These are phyloP conservation scores for Pyrgus malvae DNA, from an alignment of 2,888 invertebrate genomes.

Conservation along the genomic window DNA sequence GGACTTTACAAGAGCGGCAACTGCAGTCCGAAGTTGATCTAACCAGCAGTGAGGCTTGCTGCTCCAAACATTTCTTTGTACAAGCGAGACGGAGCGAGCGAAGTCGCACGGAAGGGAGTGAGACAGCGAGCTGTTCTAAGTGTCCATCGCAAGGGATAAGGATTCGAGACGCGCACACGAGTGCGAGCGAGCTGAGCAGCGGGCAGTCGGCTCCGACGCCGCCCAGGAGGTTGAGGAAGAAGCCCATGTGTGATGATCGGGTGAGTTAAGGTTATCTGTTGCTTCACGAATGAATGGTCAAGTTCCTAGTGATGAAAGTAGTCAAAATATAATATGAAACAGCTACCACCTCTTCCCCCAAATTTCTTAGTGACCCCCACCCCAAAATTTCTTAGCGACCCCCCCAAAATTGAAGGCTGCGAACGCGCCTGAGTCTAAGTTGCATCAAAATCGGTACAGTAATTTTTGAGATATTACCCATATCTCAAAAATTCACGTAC, in stretches of 20 bases:
- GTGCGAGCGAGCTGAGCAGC: constrained; percentile 45
- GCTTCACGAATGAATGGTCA: neutral
- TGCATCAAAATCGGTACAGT: no score
- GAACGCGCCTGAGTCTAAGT: no score
- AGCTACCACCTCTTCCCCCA: no score
- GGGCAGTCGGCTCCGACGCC: constrained; percentile 50
- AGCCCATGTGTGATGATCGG: constrained; percentile 34
- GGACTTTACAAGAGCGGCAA: constrained; percentile 34
- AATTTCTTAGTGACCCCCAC: no score
- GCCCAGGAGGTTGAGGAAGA: constrained; percentile 47
- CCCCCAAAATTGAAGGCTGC: no score
- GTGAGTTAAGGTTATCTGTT: constrained; percentile 36
- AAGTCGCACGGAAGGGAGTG: constrained; percentile 31
- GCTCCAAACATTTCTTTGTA: constrained; percentile 33
- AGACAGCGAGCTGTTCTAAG: constrained; percentile 35
- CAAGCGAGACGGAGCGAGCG: constrained; percentile 35
- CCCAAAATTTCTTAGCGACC: no score
- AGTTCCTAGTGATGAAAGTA: neutral
- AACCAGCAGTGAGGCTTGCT: constrained; percentile 32
- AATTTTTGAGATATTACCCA: no score
- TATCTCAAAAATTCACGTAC: no score
- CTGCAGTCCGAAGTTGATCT: neutral
- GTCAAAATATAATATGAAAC: neutral
- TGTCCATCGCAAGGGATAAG: constrained; percentile 21
- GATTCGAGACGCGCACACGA: constrained; percentile 34